Conservation (phyloP, 2,113 vertebrate species). For the Naja naja region DNA sequence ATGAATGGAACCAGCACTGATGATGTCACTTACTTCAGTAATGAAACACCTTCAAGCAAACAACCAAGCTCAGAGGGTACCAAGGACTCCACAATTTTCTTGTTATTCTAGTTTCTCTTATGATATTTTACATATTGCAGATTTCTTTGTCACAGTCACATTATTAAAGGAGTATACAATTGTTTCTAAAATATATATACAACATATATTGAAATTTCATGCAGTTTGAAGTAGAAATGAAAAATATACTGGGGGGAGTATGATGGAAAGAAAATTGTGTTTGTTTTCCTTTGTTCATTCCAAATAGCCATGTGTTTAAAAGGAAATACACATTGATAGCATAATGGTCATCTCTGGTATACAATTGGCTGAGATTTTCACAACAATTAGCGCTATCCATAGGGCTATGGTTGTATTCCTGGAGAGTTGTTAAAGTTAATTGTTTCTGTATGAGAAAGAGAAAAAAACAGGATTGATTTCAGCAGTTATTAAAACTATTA, state of each 20-base stretch:
- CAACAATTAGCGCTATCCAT: background rate
- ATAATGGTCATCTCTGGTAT: background rate
- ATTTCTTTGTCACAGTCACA: background rate
- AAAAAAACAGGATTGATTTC: background rate
- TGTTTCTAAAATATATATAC: background rate
- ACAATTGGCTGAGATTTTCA: background rate
- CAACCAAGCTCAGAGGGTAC: background rate
- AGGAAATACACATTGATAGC: background rate
- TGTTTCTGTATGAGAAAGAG: background rate
- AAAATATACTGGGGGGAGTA: background rate
- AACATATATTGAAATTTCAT: background rate
- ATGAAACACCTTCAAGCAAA: background rate
- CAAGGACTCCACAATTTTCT: background rate
- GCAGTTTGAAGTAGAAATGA: background rate
- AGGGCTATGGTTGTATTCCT: background rate
- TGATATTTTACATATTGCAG: background rate
- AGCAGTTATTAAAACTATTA: background rate
- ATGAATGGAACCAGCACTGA: background rate
- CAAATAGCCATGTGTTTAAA: background rate
- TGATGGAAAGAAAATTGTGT: background rate
- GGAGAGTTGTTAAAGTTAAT: slow-evolving; percentile 3
- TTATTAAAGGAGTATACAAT: background rate
- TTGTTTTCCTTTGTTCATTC: background rate
- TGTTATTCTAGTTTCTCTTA: background rate
- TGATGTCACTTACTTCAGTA: background rate